These are phyloP conservation scores for Vulpes vulpes DNA, from an alignment of 2,113 vertebrate genomes.

Conservation along the genomic window DNA sequence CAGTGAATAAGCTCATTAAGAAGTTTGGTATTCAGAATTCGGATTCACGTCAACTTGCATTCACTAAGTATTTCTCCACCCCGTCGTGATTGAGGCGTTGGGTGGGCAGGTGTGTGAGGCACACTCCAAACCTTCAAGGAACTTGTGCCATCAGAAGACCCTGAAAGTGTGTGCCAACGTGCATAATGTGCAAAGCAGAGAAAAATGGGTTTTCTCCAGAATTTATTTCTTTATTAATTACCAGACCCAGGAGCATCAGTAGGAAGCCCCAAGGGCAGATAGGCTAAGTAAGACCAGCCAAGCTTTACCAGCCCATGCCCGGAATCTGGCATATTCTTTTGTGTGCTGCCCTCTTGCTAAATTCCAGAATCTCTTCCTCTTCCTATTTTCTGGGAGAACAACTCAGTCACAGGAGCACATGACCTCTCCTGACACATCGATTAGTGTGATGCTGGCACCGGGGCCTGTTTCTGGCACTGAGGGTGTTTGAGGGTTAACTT, in stretches of 20 bases:
- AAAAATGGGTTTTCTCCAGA: background rate
- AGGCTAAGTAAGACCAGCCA: background rate
- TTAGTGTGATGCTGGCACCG: accelerated
- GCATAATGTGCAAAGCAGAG: background rate
- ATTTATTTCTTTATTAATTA: background rate
- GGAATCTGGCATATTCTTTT: too few relatives aligned
- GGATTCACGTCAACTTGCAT: background rate
- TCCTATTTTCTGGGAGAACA: background rate
- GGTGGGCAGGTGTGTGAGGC: background rate
- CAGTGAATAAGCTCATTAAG: background rate
- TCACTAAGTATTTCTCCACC: background rate
- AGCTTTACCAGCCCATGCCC: background rate
- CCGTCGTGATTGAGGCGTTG: too few relatives aligned
- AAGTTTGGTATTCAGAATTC: background rate
- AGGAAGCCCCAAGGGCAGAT: background rate
- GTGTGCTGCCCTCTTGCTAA: background rate
- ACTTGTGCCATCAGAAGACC: too few relatives aligned
- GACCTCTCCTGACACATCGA: background rate
- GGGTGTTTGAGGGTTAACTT: accelerated
- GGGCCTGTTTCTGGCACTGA: accelerated
- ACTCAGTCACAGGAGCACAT: accelerated
- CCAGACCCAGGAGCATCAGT: accelerated
- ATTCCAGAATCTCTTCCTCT: background rate
- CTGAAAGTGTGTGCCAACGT: background rate
- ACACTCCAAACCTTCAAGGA: background rate